These are phyloP conservation scores for Procavia capensis DNA, from an alignment of 2,113 vertebrate genomes.

Conservation along the genomic window DNA sequence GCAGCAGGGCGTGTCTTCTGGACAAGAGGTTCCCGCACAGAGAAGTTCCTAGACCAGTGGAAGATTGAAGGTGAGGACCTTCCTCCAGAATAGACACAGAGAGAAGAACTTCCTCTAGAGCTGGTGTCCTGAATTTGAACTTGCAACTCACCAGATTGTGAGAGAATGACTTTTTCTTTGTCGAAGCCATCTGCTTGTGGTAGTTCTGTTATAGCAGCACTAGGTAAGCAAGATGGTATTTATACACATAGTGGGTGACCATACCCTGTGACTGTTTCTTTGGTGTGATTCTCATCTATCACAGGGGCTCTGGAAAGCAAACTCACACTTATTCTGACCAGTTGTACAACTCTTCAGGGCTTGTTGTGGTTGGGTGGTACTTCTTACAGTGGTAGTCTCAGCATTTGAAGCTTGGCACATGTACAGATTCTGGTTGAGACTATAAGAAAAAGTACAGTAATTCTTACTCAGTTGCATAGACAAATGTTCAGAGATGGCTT, in stretches of 20 bases:
- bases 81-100: too few species aligned
- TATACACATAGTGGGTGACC: neutral
- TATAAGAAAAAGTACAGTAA: neutral
- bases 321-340: neutral
- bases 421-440: neutral
- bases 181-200: too few species aligned
- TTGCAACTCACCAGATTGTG: too few species aligned
- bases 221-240: too few species aligned
- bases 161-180: too few species aligned
- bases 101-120: too few species aligned
- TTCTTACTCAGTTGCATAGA: conserved; percentile 32
- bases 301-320: neutral
- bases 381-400: neutral
- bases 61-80: too few species aligned
- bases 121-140: too few species aligned
- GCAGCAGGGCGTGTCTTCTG: too few species aligned
- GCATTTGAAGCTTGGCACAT: neutral
- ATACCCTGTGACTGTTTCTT: neutral
- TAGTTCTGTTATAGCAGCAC: too few species aligned
- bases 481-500: neutral
- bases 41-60: too few species aligned
- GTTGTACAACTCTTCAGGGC: neutral
- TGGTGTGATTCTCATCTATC: neutral
- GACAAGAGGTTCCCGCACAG: too few species aligned
- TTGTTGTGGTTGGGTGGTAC: neutral